phyloP scores from a whole-genome alignment of 1,140 invertebrate genomes.

The Heliconius hermathena region DNA sequence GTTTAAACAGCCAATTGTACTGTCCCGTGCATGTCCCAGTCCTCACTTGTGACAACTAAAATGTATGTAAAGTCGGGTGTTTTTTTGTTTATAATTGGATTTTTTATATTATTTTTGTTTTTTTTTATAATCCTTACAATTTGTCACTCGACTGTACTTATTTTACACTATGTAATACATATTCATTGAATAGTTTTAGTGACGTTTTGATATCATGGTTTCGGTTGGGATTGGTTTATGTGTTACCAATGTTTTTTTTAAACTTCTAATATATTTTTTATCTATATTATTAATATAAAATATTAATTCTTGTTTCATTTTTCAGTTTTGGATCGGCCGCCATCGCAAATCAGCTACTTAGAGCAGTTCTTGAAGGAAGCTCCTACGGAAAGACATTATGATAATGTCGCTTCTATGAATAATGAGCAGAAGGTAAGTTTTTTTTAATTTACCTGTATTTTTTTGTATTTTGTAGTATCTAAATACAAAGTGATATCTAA shows the following conservation, averaged over 20 bases:
- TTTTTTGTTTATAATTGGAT: constrained; percentile 14
- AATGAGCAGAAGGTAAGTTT: constrained; percentile 72
- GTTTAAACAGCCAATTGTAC: constrained; percentile 45
- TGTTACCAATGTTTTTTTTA: constrained; percentile 45
- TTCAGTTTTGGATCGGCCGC: constrained; percentile 91
- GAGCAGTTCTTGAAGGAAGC: constrained; percentile 93
- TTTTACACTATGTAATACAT: constrained; percentile 43
- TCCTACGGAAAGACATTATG: constrained; percentile 69
- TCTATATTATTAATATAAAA: neutral
- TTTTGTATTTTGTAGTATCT: neutral
- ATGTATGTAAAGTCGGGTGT: constrained; percentile 54
- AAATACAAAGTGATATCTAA: neutral
- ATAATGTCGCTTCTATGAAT: constrained; percentile 71
- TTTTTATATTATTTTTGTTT: constrained; percentile 15
- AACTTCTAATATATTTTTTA: constrained; percentile 26
- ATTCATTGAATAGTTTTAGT: constrained; percentile 44
- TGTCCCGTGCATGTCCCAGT: constrained; percentile 66
- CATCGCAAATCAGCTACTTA: constrained; percentile 94
- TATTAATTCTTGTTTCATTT: constrained; percentile 41
- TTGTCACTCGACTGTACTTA: constrained; percentile 52
- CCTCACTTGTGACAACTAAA: constrained; percentile 58
- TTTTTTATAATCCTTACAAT: constrained; percentile 18
- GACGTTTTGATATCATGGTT: constrained; percentile 62
- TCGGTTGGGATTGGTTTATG: constrained; percentile 73
- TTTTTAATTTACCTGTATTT: neutral